phyloP scores from a whole-genome alignment of 2,113 vertebrate species.

The Antidorcas marsupialis region DNA sequence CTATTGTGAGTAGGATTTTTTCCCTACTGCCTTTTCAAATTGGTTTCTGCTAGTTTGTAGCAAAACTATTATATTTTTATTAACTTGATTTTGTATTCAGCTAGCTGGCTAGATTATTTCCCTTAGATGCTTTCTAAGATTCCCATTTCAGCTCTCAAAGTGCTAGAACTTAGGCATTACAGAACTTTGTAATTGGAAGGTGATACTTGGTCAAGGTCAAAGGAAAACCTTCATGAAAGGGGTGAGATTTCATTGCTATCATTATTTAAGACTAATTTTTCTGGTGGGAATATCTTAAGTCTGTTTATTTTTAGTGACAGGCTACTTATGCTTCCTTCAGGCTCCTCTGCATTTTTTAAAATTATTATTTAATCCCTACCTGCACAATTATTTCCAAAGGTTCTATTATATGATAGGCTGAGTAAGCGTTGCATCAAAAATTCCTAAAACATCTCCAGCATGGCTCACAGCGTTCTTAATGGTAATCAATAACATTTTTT shows the following conservation, averaged over 20 bases:
- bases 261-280: neutral
- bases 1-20: neutral
- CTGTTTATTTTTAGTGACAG: neutral
- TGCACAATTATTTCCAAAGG: neutral
- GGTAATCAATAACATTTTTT: neutral
- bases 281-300: neutral
- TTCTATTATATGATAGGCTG: neutral
- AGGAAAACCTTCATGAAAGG: neutral
- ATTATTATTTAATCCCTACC: neutral
- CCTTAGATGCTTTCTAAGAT: neutral
- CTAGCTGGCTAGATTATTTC: neutral
- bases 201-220: neutral
- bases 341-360: neutral
- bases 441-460: neutral
- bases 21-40: neutral
- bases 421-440: neutral
- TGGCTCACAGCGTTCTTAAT: neutral
- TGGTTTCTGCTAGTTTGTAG: neutral
- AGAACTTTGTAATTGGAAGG: neutral
- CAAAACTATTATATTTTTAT: neutral
- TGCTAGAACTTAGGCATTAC: neutral
- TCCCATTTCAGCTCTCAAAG: neutral
- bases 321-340: neutral
- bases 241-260: neutral
- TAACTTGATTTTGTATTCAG: conserved; percentile 35